phyloP scores from a whole-genome alignment of 2,113 vertebrate species.

The Strix aluco region DNA sequence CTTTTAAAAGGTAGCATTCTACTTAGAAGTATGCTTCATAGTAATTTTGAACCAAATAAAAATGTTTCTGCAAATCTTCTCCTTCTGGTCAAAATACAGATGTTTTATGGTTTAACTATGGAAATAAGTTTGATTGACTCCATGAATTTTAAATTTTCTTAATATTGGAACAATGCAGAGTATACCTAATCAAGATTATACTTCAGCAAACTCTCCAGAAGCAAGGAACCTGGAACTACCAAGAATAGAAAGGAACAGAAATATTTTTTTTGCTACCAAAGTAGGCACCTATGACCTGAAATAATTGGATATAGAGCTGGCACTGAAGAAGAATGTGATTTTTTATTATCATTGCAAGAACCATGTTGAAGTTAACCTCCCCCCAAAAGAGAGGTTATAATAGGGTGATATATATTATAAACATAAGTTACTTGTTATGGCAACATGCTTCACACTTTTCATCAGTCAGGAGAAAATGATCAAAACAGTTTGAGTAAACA shows the following conservation, averaged over 20 bases:
- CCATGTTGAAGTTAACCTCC: not conserved
- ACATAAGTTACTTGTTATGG: not conserved
- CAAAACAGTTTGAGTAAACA: not conserved
- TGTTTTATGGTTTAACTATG: not conserved
- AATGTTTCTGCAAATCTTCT: not conserved
- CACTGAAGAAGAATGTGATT: not conserved
- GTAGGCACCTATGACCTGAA: not conserved
- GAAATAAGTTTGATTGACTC: not conserved
- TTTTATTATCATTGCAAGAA: not conserved
- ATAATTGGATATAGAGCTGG: not conserved
- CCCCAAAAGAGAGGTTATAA: not conserved
- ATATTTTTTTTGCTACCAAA: not conserved
- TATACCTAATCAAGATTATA: not conserved
- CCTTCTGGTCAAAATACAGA: not conserved
- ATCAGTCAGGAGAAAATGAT: not conserved
- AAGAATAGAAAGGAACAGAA: not conserved
- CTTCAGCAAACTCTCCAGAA: not conserved
- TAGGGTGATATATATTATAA: not conserved
- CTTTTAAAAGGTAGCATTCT: not conserved
- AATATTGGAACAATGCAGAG: not conserved
- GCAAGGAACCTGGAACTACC: not conserved
- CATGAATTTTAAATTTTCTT: not conserved
- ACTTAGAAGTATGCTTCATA: not conserved
- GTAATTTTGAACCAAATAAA: not conserved
- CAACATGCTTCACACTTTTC: not conserved